Evolutionary conservation across 2,113 vertebrate genomes (phyloP), one percentile per base, ranked within the genome.

Genomic region (Hiodon tergisus): DNA sequence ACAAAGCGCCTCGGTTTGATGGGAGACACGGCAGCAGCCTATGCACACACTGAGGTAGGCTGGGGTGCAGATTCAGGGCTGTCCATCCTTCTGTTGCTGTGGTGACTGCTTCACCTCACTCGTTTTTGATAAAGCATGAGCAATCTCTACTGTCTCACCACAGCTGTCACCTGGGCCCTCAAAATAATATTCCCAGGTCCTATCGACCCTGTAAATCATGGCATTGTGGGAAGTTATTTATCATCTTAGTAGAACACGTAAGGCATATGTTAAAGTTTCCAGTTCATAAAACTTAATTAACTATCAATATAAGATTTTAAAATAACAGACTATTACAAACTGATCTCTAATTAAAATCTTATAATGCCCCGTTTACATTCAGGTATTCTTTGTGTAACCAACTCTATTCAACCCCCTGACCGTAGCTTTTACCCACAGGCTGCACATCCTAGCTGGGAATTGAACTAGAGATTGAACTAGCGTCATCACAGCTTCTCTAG

Each of bases 11-110:
- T 88, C 2, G 76, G 76, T 0, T 91, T 92, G 78, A 89, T 93
- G 86, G 86, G 88, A 72, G 91, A 93, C 0, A 87, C 89, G 0
- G 92, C 94, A 0, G 94, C 93, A 8, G 92, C 87, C 6, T 94
- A 90, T 54, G 67, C 76, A 1, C 87, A 89, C 3, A 46, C 82
- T 0, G 88, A 94, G 92, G 96, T 94, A 83, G 4, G 58, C 47
- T 10, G 51, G 51, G 58, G 31, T 59, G 14, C 68, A 65, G 6
- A 16, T 54, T 51, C 62, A 52, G n/a, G 61, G 8, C 46, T 14
- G 50, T 48, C 8, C 31, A 7, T 7, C 46, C 9, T 48, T 1
- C 9, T 47, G 3, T 4, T 47, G 46, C 8, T 67, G 17, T 67
- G 6, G 5, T 13, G 6, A 52, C 57, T n/a, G 7, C 53, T 16